Evolutionary conservation across 2,888 invertebrate species (phyloP), one percentile per base, ranked within the genome.

Genomic region (Netelia virgata): DNA sequence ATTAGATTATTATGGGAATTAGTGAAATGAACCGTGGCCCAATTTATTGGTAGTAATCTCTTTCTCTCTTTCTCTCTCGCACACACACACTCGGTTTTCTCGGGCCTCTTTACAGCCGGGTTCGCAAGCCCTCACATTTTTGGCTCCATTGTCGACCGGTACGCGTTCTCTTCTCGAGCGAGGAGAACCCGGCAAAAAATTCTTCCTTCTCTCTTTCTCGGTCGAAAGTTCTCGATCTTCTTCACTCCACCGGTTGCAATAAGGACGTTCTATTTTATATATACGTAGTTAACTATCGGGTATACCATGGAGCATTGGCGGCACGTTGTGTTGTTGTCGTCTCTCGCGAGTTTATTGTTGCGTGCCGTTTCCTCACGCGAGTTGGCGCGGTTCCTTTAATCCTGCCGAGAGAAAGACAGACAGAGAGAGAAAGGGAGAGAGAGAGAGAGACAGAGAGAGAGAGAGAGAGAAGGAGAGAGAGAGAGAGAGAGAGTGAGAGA

Each of bases 1-100:
- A 93, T 93, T 93, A 92, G 92, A 92, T 92, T 93, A 92, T 93
- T 93, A 92, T 89, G 89, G 90, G 93, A 90, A 93, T 93, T 93
- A 92, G 93, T 92, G 92, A 92, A 93, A 93, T 91, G 93, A 93
- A 92, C 91, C 93, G 87, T 90, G 86, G 89, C 72, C 89, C 93
- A 93, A 93, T 93, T 93, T 93, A 92, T 93, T 92, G 92, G 91
- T 93, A 92, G 91, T 93, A 92, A 92, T 92, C 92, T 92, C 78
- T 77, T 55, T 59, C 80, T 76, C 81, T 83, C 78, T 64, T 43
- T 82, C 78, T 41, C 82, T 63, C 57, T 92, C 92, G 92, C 28
- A 28, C 28, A 28, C 3, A 28, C 74, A 61, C 63, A 43, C 73
- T 82, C 82, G 76, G 61, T 61, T 64, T 64, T 63, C 78, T 61